Conservation (phyloP, 2,113 vertebrate species). For the Lasiurus cinereus region DNA sequence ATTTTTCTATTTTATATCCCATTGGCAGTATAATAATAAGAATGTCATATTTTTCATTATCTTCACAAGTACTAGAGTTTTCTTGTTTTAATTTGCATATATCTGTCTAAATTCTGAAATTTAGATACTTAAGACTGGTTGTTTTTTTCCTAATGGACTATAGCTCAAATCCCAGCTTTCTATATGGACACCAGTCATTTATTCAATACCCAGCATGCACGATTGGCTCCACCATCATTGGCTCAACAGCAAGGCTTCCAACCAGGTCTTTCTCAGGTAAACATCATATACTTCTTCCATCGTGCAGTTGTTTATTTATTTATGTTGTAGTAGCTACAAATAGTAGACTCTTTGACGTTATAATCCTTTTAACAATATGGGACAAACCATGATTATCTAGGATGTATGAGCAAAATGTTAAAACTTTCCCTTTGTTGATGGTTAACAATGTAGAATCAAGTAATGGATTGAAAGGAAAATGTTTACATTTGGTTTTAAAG, state of each 20-base stretch:
- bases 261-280: constrained; percentile 98
- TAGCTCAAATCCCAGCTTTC: constrained; percentile 97
- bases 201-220: constrained; percentile 95
- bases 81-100: background rate
- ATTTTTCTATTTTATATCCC: background rate
- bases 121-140: background rate
- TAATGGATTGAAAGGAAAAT: constrained; percentile 6
- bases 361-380: background rate
- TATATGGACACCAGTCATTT: constrained; percentile 99
- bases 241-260: constrained; percentile 98
- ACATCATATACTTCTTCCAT: background rate
- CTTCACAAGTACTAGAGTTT: background rate
- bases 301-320: background rate
- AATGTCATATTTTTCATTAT: background rate
- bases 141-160: constrained; percentile 85
- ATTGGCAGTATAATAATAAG: background rate
- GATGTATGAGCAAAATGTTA: background rate
- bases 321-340: background rate
- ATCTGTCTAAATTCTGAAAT: background rate
- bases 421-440: background rate
- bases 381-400: background rate
- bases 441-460: background rate
- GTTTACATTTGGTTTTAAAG: background rate
- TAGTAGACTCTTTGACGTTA: background rate
- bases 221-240: constrained; percentile 95